phyloP scores from a whole-genome alignment of 1,140 invertebrate species.

The Cyrtorhinus lividipennis region DNA sequence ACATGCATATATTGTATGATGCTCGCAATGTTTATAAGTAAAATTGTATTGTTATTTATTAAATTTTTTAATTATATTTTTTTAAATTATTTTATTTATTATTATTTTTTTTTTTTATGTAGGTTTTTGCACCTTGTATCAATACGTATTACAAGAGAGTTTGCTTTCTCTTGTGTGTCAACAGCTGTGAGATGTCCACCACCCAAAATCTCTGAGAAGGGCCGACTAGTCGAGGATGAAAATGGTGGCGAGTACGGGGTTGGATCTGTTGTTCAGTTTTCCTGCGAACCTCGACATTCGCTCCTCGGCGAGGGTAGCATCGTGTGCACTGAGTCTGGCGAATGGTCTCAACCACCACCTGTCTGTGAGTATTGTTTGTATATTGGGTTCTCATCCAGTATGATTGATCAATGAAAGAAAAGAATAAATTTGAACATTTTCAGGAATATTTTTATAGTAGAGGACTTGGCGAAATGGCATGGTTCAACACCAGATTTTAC shows the following conservation, averaged over 20 bases:
- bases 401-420: too few species aligned
- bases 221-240: conserved; percentile 40
- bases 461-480: too few species aligned
- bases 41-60: too few species aligned
- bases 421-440: too few species aligned
- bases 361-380: conserved; percentile 42
- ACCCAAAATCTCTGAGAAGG: conserved; percentile 54
- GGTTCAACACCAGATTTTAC: too few species aligned
- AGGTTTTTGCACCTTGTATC: too few species aligned
- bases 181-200: conserved; percentile 63
- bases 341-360: conserved; percentile 73
- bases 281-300: conserved; percentile 51
- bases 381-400: background rate
- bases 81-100: background rate
- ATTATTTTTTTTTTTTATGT: background rate
- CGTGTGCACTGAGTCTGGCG: conserved; percentile 70
- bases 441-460: too few species aligned
- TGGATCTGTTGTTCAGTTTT: conserved; percentile 61
- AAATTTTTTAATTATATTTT: background rate
- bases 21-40: too few species aligned
- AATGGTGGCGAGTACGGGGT: conserved; percentile 42
- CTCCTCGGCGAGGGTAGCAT: conserved; percentile 62
- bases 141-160: too few species aligned
- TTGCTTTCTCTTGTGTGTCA: too few species aligned
- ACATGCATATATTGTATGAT: too few species aligned